These are phyloP conservation scores for Mus musculus DNA, from an alignment of 2,113 vertebrate genomes.

Conservation along the genomic window DNA sequence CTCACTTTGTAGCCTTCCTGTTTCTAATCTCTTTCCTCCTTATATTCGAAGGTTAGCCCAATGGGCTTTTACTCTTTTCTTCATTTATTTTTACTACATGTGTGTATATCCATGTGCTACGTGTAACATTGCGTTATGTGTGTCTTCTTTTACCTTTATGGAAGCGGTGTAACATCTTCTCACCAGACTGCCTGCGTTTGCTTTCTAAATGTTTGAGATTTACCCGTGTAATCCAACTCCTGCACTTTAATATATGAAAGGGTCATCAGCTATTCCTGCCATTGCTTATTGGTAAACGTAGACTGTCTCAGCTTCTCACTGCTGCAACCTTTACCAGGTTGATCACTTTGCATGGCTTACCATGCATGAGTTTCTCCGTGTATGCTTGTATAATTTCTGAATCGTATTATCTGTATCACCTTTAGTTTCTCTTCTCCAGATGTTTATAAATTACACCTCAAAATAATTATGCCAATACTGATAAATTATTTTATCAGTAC, in stretches of 20 bases:
- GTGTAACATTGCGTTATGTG: neutral
- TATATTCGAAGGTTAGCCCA: neutral
- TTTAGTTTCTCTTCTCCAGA: neutral
- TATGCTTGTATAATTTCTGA: neutral
- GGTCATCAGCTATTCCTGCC: neutral
- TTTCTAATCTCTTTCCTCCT: neutral
- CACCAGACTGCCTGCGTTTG: neutral
- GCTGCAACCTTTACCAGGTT: neutral
- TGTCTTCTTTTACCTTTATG: neutral
- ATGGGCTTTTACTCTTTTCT: neutral
- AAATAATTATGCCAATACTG: neutral
- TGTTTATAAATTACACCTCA: neutral
- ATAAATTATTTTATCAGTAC: neutral
- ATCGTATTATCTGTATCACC: neutral
- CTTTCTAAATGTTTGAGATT: conserved; percentile 47
- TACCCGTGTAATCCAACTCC: neutral
- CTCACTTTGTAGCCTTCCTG: neutral
- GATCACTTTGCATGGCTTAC: neutral
- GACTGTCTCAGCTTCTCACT: neutral
- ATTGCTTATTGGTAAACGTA: neutral
- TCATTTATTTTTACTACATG: neutral
- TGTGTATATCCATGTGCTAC: neutral
- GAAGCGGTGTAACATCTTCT: neutral
- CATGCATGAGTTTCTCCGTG: neutral
- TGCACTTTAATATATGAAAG: neutral